phyloP scores from a whole-genome alignment of 2,888 invertebrate species.

The Dicyrtomina minuta region DNA sequence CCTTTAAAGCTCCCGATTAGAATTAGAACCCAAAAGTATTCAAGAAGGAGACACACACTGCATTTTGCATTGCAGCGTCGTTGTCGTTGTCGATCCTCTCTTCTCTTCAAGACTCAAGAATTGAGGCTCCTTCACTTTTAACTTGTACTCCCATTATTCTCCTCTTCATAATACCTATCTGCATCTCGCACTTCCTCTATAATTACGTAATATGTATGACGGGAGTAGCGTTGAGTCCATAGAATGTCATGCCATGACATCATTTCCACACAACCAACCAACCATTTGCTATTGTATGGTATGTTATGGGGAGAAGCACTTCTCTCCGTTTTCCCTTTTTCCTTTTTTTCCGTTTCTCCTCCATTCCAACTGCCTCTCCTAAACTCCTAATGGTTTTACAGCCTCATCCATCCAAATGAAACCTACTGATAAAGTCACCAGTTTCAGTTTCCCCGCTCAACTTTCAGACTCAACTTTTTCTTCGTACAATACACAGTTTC shows the following conservation, averaged over 20 bases:
- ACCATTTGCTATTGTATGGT: too few relatives aligned
- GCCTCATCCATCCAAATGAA: conserved; percentile 36
- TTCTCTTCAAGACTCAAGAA: not conserved
- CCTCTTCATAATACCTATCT: conserved; percentile 2
- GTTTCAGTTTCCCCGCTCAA: conserved; percentile 25
- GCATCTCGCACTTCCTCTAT: not conserved
- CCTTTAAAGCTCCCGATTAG: not conserved
- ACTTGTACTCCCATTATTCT: not conserved
- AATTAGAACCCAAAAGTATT: not conserved
- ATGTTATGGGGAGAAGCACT: too few relatives aligned
- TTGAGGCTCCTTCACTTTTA: too few relatives aligned
- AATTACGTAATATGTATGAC: too few relatives aligned
- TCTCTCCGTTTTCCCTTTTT: conserved; percentile 12
- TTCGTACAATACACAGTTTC: not conserved
- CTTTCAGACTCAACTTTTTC: not conserved
- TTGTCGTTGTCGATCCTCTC: too few relatives aligned
- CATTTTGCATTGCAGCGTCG: too few relatives aligned
- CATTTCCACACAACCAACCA: too few relatives aligned
- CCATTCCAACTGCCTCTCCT: too few relatives aligned
- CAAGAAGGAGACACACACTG: too few relatives aligned
- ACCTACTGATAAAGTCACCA: conserved; percentile 37
- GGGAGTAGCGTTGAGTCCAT: too few relatives aligned
- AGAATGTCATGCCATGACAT: too few relatives aligned
- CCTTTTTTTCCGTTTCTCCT: conserved; percentile 23
- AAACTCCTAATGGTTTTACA: conserved; percentile 39